Percentiles rank a stretch among this genome's conserved stretches.
Evolutionary conservation across 2,888 invertebrate genomes (phyloP).

Genomic region (Lathronympha strigana): DNA sequence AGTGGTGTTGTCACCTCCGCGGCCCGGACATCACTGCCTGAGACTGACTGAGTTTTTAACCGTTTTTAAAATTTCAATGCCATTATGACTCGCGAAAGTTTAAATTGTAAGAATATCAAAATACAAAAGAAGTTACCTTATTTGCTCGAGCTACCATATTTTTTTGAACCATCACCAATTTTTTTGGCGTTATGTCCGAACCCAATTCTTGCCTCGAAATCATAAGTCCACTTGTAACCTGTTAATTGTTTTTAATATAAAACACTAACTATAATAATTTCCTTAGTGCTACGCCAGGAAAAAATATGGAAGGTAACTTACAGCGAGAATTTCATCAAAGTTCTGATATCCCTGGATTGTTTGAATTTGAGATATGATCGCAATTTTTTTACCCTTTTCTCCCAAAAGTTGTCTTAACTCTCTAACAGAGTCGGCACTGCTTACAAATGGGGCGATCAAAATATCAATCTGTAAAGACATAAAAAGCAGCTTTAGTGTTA

Average conservation of each 20-base stretch:
- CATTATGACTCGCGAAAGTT: too few species aligned
- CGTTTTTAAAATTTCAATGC: too few species aligned
- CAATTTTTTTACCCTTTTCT: constrained; percentile 71
- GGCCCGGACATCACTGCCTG: too few species aligned
- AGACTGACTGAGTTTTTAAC: too few species aligned
- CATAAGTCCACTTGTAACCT: constrained; percentile 86
- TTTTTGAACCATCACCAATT: constrained; percentile 82
- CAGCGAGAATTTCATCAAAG: constrained; percentile 67
- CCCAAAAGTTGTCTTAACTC: constrained; percentile 68
- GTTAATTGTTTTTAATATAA: not conserved
- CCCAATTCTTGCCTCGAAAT: constrained; percentile 85
- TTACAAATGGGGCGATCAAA: constrained; percentile 66
- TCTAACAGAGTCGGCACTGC: constrained; percentile 50
- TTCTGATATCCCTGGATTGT: constrained; percentile 67
- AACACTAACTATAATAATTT: not conserved
- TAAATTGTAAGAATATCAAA: too few species aligned
- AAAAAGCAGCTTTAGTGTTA: constrained; percentile 19
- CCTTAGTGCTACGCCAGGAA: not conserved
- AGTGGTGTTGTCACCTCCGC: too few species aligned
- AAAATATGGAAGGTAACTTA: constrained; percentile 49
- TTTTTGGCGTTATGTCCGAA: constrained; percentile 77
- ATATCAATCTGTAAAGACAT: constrained; percentile 68
- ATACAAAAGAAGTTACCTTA: constrained; percentile 57
- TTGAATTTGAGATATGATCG: constrained; percentile 72
- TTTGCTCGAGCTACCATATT: constrained; percentile 80